These are phyloP conservation scores for Pangasius mekongensis DNA, from an alignment of 2,797 vertebrate genomes.

Conservation along the genomic window DNA sequence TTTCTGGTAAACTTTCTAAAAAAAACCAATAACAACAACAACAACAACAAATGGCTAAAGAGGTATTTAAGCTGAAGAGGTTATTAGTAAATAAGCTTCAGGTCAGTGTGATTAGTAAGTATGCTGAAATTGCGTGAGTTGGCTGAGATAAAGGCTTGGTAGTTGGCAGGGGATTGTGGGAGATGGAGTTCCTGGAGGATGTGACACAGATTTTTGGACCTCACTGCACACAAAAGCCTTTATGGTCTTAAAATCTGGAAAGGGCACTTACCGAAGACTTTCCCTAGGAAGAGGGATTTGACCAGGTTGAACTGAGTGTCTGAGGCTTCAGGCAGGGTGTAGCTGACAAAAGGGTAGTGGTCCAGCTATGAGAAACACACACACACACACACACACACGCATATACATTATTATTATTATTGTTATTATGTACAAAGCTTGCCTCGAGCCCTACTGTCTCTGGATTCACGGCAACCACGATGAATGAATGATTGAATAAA, in stretches of 20 bases:
- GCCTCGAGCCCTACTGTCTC: background rate
- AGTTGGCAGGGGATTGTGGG: background rate
- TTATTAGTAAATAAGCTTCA: background rate
- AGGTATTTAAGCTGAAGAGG: background rate
- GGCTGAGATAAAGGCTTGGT: background rate
- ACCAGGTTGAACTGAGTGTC: constrained; percentile 88
- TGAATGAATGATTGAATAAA: background rate
- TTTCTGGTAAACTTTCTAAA: too few relatives aligned
- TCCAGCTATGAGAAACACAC: constrained; percentile 80
- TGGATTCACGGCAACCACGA: background rate
- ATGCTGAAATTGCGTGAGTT: background rate
- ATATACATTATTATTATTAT: background rate
- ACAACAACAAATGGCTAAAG: background rate
- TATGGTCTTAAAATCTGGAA: background rate
- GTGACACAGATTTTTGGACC: background rate
- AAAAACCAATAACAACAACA: too few relatives aligned
- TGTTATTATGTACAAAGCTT: background rate
- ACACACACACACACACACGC: background rate
- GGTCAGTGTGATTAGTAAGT: background rate
- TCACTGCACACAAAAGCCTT: background rate
- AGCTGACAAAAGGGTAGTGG: constrained; percentile 88
- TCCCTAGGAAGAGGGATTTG: constrained; percentile 94
- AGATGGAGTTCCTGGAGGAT: background rate
- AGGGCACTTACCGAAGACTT: constrained; percentile 89
- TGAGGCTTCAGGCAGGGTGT: constrained; percentile 86